phyloP scores from a whole-genome alignment of 2,797 vertebrate genomes.

The Natrix natrix region DNA sequence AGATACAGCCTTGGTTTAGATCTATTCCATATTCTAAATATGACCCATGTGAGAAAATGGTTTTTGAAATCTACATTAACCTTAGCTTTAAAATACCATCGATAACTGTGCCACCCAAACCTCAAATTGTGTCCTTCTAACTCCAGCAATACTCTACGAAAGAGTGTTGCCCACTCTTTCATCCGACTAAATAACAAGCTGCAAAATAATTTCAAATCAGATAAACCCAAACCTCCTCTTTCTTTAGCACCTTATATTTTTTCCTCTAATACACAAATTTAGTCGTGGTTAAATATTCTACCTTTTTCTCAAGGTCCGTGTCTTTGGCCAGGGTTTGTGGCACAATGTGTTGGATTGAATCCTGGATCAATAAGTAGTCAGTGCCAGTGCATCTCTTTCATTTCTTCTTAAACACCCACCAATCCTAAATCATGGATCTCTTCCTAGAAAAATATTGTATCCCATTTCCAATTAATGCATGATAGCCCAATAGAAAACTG shows the following conservation, averaged over 20 bases:
- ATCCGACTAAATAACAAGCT: no score
- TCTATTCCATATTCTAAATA: not conserved
- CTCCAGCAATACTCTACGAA: not conserved
- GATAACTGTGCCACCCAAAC: not conserved
- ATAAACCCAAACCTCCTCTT: not conserved
- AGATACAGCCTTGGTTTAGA: not conserved
- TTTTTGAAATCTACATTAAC: not conserved
- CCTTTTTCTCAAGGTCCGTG: not conserved
- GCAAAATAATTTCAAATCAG: not conserved
- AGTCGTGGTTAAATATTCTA: not conserved
- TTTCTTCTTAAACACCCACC: not conserved
- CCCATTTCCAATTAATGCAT: not conserved
- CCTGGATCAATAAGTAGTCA: not conserved
- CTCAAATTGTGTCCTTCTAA: not conserved
- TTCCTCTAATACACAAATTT: not conserved
- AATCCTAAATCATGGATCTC: not conserved
- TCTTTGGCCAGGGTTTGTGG: not conserved
- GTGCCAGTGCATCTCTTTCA: not conserved
- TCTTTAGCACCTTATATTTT: not conserved
- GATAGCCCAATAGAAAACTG: slow-evolving; percentile 5
- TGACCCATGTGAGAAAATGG: not conserved
- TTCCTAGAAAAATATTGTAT: not conserved
- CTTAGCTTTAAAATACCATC: not conserved
- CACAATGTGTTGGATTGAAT: not conserved
- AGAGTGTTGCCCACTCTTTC: not conserved